phyloP scores from a whole-genome alignment of 2,888 invertebrate species.

The Caenorhabditis auriculariae region DNA sequence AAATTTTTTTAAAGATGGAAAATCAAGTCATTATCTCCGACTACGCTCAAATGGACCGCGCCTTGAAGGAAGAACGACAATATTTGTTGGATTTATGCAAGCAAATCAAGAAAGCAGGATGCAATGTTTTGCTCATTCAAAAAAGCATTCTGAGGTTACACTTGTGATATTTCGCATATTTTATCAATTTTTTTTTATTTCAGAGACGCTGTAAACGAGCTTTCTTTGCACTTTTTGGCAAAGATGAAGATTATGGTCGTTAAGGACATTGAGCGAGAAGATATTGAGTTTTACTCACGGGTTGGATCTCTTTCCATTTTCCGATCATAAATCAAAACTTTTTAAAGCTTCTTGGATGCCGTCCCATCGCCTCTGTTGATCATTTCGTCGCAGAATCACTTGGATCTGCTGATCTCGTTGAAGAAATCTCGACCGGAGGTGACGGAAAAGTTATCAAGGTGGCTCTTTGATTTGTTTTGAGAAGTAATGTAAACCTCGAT shows the following conservation, averaged over 20 bases:
- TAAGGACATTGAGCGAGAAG: conserved; percentile 95
- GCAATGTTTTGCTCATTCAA: conserved; percentile 91
- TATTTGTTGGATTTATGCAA: conserved; percentile 98
- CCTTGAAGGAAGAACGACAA: conserved; percentile 91
- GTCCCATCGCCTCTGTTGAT: conserved; percentile 96
- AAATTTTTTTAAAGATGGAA: conserved; percentile 23
- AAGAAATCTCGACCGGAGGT: conserved; percentile 85
- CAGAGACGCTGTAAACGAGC: conserved; percentile 92
- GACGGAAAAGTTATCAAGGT: conserved; percentile 85
- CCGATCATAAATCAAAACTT: conserved; percentile 1
- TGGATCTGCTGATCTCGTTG: conserved; percentile 86
- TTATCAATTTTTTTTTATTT: conserved; percentile 49
- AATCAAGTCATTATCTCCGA: conserved; percentile 87
- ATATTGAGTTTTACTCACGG: conserved; percentile 95
- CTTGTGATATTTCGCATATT: background rate
- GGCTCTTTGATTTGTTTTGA: conserved; percentile 8
- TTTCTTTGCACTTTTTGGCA: conserved; percentile 95
- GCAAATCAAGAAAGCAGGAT: conserved; percentile 96
- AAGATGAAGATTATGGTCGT: conserved; percentile 98
- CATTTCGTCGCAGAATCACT: conserved; percentile 91
- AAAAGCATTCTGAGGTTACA: conserved; percentile 77
- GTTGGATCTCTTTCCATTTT: conserved; percentile 64
- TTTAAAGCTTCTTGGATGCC: conserved; percentile 56
- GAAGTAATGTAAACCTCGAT: background rate
- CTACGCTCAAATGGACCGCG: conserved; percentile 99